Base-by-base conservation (phyloP, 1,140 invertebrate species). In the Steinernema khuongi region DNA sequence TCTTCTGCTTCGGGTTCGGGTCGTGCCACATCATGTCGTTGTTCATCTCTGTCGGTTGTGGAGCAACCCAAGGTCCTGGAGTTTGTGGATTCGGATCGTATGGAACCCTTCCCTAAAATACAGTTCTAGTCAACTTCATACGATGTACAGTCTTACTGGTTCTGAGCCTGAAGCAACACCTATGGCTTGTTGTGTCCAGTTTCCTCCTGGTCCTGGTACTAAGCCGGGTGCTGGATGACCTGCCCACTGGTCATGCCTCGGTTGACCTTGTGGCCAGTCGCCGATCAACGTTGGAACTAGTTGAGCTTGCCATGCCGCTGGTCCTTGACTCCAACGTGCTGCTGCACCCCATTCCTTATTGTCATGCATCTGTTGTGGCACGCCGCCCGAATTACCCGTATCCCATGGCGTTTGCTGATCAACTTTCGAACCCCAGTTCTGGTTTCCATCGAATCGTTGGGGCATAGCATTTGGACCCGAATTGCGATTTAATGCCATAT, bases 1-100 rank as follows among this genome's bases (percentile, higher is more conserved):
- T 79, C 75, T 79, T 79, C 66, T 71, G 66, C 67, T 79, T 79
- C 29, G 78, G 76, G 50, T 80, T 79, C 14, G 79, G 79, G 71
- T 79, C 79, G 28, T 79, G 74, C 79, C 79, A 79, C 50, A 79
- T 73, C 74, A 80, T 79, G 71, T 79, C 77, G 30, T 69, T 70
- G 26, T 73, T 76, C 31, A 43, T 67, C n/a, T 76, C 74, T 22
- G 31, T 33, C 32, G 66, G 22, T 29, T 76, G 75, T 60, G 74
- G 74, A 31, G 74, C 67, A n/a, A 74, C 74, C 74, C 74, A 76
- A 18, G 74, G 74, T 18, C 74, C 74, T n/a, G 74, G 74, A 43
- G 41, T 76, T 32, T 76, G 74, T 29, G 74, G 74, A 43, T 76
- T 76, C 26, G 74, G 74, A 28, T 76, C 74, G 70, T 76, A 76